Evolutionary conservation across 2,888 invertebrate species (phyloP), one percentile per base, ranked within the genome.

Genomic region (Ophraella communa): DNA sequence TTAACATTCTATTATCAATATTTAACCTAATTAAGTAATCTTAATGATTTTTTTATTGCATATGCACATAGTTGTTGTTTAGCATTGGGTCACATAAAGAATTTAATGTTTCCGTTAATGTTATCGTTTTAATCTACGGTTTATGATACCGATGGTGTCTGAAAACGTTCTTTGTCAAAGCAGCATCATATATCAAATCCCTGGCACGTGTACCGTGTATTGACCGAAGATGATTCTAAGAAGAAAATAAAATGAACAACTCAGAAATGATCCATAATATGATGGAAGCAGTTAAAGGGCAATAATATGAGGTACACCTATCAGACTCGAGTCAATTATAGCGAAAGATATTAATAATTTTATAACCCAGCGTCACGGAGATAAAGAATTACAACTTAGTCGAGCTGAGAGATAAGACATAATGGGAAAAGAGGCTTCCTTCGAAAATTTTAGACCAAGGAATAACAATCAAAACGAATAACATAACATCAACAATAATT

Each of bases 261-360:
- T 54, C 65, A 62, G 60, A 66, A 70, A 71, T 64, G 65, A 64
- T 65, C 64, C 71, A 69, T 72, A 70, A 73, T 70, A 65, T 61
- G 21, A 45, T 56, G 47, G 57, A 45, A 53, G 62, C 73, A 76
- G 78, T 79, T 79, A 80, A 78, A 78, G 71, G 67, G 74, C 75
- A 74, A 76, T 79, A 80, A 80, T 78, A 75, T 74, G 74, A 76
- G 74, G 75, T 78, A 75, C 78, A 80, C 79, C 79, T 80, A 80
- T 80, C 79, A 77, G 74, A 74, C 71, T 68, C 68, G 70, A 73
- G 78, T 78, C 80, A 80, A 81, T 81, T 78, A 77, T 77, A 75
- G 74, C 74, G 72, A 71, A 73, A 78, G 81, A 80, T 81, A 81
- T 81, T 81, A 81, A 81, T 81, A 81, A 81, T 80, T 81, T 81